These are phyloP conservation scores for Odobenus rosmarus DNA, from an alignment of 2,113 vertebrate genomes.

Conservation along the genomic window DNA sequence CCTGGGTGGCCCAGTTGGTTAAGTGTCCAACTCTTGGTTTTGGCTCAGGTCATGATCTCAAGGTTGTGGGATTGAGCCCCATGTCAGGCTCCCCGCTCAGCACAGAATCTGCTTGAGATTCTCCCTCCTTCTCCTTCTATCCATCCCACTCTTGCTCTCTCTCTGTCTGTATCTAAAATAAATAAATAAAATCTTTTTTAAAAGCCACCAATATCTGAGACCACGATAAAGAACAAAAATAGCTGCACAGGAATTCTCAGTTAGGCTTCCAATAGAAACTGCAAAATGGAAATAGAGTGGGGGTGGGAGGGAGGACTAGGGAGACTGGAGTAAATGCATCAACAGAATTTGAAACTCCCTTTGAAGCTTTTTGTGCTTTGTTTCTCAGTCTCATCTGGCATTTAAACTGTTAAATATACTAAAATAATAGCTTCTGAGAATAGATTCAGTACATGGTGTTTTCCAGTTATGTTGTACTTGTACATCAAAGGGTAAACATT, in stretches of 20 bases:
- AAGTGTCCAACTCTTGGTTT: background rate
- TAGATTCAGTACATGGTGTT: slow-evolving; percentile 77
- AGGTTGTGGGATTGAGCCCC: background rate
- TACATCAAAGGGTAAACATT: slow-evolving; percentile 81
- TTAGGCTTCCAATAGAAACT: background rate
- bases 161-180: background rate
- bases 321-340: background rate
- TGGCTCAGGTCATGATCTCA: background rate
- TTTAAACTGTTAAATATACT: slow-evolving; percentile 76
- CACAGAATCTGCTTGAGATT: background rate
- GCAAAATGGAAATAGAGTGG: background rate
- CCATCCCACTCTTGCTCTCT: background rate
- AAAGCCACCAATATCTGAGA: background rate
- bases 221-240: background rate
- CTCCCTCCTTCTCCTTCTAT: background rate
- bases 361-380: slow-evolving; percentile 53
- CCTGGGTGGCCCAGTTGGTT: background rate
- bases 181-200: background rate
- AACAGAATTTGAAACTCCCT: slow-evolving; percentile 14
- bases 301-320: fast-evolving
- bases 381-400: slow-evolving; percentile 54
- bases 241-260: background rate
- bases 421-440: slow-evolving; percentile 71
- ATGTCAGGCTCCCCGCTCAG: background rate
- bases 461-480: slow-evolving; percentile 75